Percentiles rank a stretch among this genome's conserved stretches.
These are phyloP conservation scores for Gari tellinella DNA, from an alignment of 2,888 invertebrate genomes.

Conservation along the genomic window DNA sequence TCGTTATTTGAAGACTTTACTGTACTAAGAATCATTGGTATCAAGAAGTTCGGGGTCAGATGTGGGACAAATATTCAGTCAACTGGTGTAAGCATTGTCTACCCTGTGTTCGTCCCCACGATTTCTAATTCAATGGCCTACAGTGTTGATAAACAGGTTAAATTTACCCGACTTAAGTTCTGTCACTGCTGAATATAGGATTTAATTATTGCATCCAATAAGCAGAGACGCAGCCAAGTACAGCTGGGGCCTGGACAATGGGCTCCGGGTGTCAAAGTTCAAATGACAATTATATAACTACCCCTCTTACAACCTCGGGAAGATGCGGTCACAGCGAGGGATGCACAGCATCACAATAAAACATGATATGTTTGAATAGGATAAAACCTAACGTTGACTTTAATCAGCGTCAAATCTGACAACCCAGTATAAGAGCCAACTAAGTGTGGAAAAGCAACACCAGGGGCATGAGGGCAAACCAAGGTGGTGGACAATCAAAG, in stretches of 20 bases:
- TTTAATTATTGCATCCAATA: slow-evolving; percentile 55
- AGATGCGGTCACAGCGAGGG: slow-evolving; percentile 27
- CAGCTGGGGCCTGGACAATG: slow-evolving; percentile 20
- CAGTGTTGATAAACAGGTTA: slow-evolving; percentile 51
- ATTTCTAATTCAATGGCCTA: slow-evolving; percentile 26
- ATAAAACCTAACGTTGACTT: slow-evolving; percentile 37
- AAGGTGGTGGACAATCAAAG: no score
- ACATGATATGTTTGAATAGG: slow-evolving; percentile 25
- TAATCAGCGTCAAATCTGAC: slow-evolving; percentile 16
- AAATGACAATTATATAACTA: slow-evolving; percentile 33
- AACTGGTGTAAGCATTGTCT: slow-evolving; percentile 54
- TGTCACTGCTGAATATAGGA: slow-evolving; percentile 43
- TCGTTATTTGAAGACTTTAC: no score
- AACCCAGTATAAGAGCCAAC: slow-evolving; percentile 8
- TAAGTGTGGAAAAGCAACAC: slow-evolving; percentile 30
- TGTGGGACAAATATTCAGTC: slow-evolving; percentile 51
- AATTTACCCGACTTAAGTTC: slow-evolving; percentile 54
- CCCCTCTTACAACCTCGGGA: slow-evolving; percentile 30
- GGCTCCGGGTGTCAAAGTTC: slow-evolving; percentile 44
- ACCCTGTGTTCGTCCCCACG: slow-evolving; percentile 30
- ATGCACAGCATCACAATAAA: slow-evolving; percentile 37
- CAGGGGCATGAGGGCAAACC: slow-evolving; percentile 17
- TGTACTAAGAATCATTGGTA: slow-evolving; percentile 19
- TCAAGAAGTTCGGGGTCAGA: slow-evolving; percentile 49
- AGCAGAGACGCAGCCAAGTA: not conserved